A percentile compares a stretch with the other conserved stretches of the same genome.
Evolutionary conservation across 1,140 invertebrate genomes (phyloP).

Genomic region (Drosophila navojoa): DNA sequence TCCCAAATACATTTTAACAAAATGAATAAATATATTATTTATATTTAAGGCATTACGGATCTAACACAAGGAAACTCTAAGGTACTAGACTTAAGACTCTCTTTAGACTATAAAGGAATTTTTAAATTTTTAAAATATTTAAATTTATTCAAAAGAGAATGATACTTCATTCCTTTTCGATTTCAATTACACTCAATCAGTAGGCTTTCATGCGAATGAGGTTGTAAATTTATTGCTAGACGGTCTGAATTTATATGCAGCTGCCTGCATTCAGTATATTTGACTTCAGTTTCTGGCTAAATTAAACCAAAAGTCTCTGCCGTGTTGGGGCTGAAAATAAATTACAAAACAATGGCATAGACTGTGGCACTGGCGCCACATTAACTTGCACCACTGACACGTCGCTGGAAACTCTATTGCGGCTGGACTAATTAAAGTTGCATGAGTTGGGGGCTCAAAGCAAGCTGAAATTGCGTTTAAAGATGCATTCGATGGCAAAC

Average conservation of each 20-base stretch:
- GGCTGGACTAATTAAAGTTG: constrained; percentile 62
- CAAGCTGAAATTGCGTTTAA: constrained; percentile 26
- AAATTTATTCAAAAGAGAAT: neutral
- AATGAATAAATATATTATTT: no score
- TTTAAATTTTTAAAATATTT: no score
- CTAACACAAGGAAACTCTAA: no score
- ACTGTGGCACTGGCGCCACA: constrained; percentile 23
- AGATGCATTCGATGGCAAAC: constrained; percentile 30
- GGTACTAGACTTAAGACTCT: no score
- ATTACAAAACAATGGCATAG: constrained; percentile 33
- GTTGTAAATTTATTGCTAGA: neutral
- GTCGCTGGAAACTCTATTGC: constrained; percentile 32
- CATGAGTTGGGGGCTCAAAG: constrained; percentile 28
- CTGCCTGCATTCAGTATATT: neutral
- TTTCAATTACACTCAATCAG: neutral
- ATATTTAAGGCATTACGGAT: no score
- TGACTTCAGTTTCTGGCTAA: neutral
- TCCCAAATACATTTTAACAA: no score
- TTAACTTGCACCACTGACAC: constrained; percentile 44
- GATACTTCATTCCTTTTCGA: neutral
- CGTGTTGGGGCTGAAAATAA: constrained; percentile 7
- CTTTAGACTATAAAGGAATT: no score
- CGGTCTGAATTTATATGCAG: neutral
- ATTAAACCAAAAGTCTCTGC: neutral
- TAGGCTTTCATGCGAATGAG: neutral